Conservation (phyloP, 2,113 vertebrate genomes). For the Meles meles region DNA sequence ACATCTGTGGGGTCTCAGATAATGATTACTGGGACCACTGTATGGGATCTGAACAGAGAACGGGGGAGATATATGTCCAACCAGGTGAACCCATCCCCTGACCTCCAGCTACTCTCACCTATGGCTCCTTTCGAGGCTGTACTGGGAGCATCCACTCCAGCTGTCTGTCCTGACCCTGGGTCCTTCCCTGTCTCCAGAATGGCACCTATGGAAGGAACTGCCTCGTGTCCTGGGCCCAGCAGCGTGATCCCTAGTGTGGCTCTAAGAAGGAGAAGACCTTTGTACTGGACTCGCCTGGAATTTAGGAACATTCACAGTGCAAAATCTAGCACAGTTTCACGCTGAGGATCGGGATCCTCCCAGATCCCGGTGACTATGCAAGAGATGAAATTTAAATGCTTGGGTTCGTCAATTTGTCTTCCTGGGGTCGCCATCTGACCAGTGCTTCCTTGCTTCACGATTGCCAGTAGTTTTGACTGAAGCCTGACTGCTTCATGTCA, state of each 20-base stretch:
- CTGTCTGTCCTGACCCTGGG: not conserved
- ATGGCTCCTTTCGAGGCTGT: not conserved
- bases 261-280: not conserved
- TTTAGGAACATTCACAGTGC: not conserved
- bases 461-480: not conserved
- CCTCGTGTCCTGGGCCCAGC: not conserved
- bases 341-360: not conserved
- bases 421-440: not conserved
- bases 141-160: too few relatives aligned
- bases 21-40: not conserved
- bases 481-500: not conserved
- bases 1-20: not conserved
- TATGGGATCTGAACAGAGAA: not conserved
- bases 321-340: not conserved
- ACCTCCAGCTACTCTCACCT: not conserved
- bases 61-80: fast-evolving
- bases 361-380: not conserved
- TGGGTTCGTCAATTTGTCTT: fast-evolving
- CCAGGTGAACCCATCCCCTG: fast-evolving
- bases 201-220: not conserved
- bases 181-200: not conserved
- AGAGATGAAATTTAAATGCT: not conserved
- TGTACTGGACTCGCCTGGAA: not conserved
- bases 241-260: not conserved
- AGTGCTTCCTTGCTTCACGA: not conserved